Percentiles rank a stretch among this genome's conserved stretches.
phyloP scores from a whole-genome alignment of 2,113 vertebrate genomes.

The Zootoca vivipara region DNA sequence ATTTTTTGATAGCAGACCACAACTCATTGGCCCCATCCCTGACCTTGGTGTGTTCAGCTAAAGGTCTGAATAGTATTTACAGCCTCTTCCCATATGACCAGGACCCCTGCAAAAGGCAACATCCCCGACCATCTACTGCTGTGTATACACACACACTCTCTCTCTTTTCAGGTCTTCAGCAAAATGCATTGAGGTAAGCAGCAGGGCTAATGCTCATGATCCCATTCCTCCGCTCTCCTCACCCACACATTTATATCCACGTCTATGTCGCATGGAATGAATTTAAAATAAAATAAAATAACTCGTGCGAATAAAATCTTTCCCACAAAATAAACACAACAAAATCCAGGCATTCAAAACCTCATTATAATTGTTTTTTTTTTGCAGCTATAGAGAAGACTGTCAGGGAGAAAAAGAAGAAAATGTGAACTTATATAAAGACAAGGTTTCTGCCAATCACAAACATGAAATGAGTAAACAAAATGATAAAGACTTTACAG shows the following conservation, averaged over 20 bases:
- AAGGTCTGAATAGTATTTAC: constrained; percentile 4
- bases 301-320: background rate
- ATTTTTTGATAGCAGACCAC: background rate
- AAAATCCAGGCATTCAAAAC: constrained; percentile 12
- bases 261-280: background rate
- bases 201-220: background rate
- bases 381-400: constrained; percentile 11
- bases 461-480: constrained; percentile 38
- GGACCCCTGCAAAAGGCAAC: background rate
- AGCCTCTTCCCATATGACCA: background rate
- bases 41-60: background rate
- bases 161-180: background rate
- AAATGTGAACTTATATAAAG: background rate
- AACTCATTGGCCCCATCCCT: background rate
- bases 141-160: background rate
- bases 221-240: background rate
- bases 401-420: constrained; percentile 12
- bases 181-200: background rate
- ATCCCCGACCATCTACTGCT: background rate
- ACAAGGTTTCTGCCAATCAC: constrained; percentile 42
- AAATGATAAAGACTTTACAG: constrained; percentile 44
- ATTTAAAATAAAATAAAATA: background rate
- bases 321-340: background rate
- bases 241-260: background rate
- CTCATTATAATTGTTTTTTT: constrained; percentile 18